These are phyloP conservation scores for Trisateles emortualis DNA, from an alignment of 2,888 invertebrate species.

Conservation along the genomic window DNA sequence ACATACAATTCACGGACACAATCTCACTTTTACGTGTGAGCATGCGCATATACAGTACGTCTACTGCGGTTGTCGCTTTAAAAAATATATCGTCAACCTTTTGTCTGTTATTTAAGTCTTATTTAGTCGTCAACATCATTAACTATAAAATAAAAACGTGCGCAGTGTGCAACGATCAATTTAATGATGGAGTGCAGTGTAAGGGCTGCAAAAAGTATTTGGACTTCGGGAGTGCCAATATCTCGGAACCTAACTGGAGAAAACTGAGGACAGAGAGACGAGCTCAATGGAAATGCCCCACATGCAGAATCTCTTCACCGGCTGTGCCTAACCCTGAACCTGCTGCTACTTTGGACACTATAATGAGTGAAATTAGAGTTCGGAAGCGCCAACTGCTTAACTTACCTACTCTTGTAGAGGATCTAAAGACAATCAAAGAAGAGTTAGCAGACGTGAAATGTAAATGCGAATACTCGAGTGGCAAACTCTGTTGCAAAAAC, in stretches of 20 bases:
- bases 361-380: background rate
- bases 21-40: too few species aligned
- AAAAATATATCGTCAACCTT: constrained; percentile 2
- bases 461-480: background rate
- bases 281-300: background rate
- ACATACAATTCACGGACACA: too few species aligned
- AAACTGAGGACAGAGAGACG: background rate
- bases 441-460: background rate
- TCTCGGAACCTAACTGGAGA: background rate
- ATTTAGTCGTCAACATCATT: background rate
- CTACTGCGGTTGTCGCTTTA: too few species aligned
- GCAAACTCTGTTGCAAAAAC: background rate
- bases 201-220: background rate
- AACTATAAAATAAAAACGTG: background rate
- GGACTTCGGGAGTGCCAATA: background rate
- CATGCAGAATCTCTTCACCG: background rate
- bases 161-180: background rate
- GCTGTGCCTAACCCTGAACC: background rate
- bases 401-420: background rate
- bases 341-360: background rate
- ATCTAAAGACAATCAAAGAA: background rate
- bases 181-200: background rate
- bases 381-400: background rate
- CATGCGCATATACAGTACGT: too few species aligned
- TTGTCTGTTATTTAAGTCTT: background rate